Base-by-base conservation (phyloP, 2,888 invertebrate species). In the Lithophane ornitopus region DNA sequence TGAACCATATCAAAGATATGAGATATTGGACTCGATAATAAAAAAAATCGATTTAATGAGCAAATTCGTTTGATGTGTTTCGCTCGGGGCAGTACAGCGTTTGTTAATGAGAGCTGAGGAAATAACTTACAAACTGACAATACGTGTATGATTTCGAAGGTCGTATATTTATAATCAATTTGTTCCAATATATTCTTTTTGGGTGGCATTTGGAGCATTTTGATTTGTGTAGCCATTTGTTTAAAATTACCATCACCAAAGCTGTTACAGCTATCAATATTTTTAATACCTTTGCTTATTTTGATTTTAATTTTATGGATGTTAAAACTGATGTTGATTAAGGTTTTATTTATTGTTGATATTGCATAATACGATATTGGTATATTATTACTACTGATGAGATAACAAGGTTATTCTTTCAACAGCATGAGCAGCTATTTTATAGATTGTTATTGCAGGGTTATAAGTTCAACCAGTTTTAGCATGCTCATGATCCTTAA, bases 11-110 rank as follows among this genome's bases (percentile, higher is more conserved):
- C 74, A 44, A 77, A 69, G 62, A 81, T 77, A 81, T 76, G 72
- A 82, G 76, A 82, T 71, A 63, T 78, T 74, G 46, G 77, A 79
- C 39, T 68, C 54, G 68, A 70, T 76, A 75, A 83, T 83, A 90
- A 90, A 93, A 90, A 92, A 87, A 78, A 70, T 70, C 52, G 3
- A 34, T 66, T 84, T 90, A 90, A 91, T 89, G 86, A 90, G 87
- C 87, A 84, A 90, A 91, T 91, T 90, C 87, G 89, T 85, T 87
- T 87, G 84, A 85, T 82, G 89, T 90, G 76, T 86, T 87, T 82
- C 81, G 91, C 94, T 91, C 71, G 84, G 65, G 93, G 94, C 94
- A 73, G 88, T 92, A 93, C 92, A 90, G 65, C 87, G 90, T 87
- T 87, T 85, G 85, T 81, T 91, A 91, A 92, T 90, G 88, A 91